These are phyloP conservation scores for Gymnosoma rotundatum DNA, from an alignment of 2,888 invertebrate genomes.

Conservation along the genomic window DNA sequence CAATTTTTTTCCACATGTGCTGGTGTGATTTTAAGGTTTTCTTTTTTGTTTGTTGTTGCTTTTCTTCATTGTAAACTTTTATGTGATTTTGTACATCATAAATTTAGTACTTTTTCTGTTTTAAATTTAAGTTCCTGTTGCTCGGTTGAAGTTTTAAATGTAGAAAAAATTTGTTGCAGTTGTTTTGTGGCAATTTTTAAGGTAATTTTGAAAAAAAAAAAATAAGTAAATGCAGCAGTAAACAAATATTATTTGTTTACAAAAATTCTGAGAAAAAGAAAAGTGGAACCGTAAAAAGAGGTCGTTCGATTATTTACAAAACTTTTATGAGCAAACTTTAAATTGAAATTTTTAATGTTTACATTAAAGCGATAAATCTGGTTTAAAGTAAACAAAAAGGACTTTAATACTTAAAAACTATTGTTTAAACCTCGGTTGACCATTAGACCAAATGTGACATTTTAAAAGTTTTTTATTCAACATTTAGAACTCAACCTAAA, in stretches of 20 bases:
- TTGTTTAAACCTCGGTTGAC: no score
- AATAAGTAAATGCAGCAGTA: neutral
- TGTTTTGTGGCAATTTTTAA: slow-evolving; percentile 23
- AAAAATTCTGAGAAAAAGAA: slow-evolving; percentile 15
- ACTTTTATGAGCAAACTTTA: no score
- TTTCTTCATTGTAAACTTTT: slow-evolving; percentile 45
- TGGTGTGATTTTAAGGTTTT: slow-evolving; percentile 53
- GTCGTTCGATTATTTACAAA: no score
- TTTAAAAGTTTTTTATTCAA: no score
- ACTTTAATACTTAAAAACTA: no score
- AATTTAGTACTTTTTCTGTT: slow-evolving; percentile 56
- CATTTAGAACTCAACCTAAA: no score
- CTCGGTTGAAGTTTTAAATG: neutral
- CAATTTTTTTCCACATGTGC: slow-evolving; percentile 33
- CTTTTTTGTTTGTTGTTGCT: neutral
- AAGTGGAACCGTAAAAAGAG: neutral
- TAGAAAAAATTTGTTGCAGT: slow-evolving; percentile 18
- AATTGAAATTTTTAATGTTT: no score
- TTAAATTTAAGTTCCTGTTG: slow-evolving; percentile 3
- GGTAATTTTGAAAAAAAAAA: neutral
- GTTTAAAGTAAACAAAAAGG: no score
- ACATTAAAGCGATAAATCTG: no score
- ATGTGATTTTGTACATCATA: slow-evolving; percentile 64
- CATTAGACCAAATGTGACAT: no score
- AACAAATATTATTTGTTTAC: neutral